Evolutionary conservation across 2,797 vertebrate species (phyloP).

Genomic region (Ctenosaura bakeri): DNA sequence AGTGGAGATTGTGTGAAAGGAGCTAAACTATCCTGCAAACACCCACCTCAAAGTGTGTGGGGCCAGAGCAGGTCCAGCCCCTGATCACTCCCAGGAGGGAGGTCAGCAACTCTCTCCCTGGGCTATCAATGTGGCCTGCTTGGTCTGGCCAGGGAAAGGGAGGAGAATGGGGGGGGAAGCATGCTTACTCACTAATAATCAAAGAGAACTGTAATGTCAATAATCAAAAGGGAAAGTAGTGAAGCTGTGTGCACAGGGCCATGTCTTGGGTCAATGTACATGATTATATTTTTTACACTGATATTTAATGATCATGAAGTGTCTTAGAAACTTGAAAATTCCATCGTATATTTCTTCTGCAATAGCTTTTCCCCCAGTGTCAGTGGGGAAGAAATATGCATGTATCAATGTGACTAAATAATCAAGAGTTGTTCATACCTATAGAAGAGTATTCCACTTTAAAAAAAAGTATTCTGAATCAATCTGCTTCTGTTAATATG

Average conservation of each 20-base stretch:
- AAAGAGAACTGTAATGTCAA: not conserved
- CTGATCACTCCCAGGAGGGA: too few relatives aligned
- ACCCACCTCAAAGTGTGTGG: too few relatives aligned
- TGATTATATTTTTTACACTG: slow-evolving; percentile 20
- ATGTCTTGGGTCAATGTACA: not conserved
- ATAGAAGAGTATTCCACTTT: not conserved
- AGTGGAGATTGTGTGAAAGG: too few relatives aligned
- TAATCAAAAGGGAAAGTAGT: not conserved
- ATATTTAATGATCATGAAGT: not conserved
- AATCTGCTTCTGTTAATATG: not conserved
- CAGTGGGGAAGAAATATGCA: not conserved
- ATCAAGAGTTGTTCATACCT: not conserved
- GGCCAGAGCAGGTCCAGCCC: too few relatives aligned
- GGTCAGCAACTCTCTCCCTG: too few relatives aligned
- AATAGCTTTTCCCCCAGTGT: not conserved
- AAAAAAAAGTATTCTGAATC: too few relatives aligned
- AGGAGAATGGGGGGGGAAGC: too few relatives aligned
- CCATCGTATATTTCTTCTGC: not conserved
- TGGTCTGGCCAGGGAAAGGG: too few relatives aligned
- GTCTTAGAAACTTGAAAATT: not conserved
- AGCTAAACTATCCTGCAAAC: too few relatives aligned
- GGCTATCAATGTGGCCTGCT: too few relatives aligned
- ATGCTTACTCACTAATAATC: too few relatives aligned
- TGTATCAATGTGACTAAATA: not conserved
- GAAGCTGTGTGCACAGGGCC: not conserved